Percentiles rank a stretch among this genome's conserved stretches.
Evolutionary conservation across 2,888 invertebrate genomes (phyloP).

Genomic region (Brachypalpus laphriformis): DNA sequence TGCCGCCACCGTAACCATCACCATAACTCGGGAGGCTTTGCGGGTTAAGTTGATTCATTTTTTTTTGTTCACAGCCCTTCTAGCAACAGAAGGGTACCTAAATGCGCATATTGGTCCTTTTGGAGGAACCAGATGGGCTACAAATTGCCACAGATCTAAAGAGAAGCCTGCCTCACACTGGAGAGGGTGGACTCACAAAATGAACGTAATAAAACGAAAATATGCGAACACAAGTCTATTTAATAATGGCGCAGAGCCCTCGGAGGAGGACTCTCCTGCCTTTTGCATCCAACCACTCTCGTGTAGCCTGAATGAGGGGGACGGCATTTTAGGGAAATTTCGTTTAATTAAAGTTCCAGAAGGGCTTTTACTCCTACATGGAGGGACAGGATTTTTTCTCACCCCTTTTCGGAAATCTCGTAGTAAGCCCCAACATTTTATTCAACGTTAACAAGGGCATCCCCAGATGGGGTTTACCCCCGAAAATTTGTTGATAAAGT

Average conservation of each 20-base stretch:
- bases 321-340: constrained; percentile 63
- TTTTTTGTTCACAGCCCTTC: constrained; percentile 54
- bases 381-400: neutral
- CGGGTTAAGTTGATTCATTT: constrained; percentile 71
- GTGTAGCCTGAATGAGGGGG: constrained; percentile 1
- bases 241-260: constrained; percentile 60
- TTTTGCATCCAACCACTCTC: constrained; percentile 27
- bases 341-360: constrained; percentile 68
- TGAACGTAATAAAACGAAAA: constrained; percentile 72
- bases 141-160: constrained; percentile 41
- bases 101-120: constrained; percentile 73
- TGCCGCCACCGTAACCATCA: constrained; percentile 7
- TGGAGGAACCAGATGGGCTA: constrained; percentile 70
- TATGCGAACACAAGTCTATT: constrained; percentile 74
- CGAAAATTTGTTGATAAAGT: constrained; percentile 58
- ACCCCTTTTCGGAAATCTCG: neutral
- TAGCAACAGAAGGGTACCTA: constrained; percentile 59
- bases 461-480: constrained; percentile 13
- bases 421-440: constrained; percentile 48
- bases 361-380: constrained; percentile 25
- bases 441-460: constrained; percentile 24
- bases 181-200: constrained; percentile 44
- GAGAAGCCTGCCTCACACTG: neutral
- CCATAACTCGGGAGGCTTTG: constrained; percentile 42
- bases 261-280: neutral